A percentile compares a stretch with the other conserved stretches of the same genome.
Evolutionary conservation across 2,113 vertebrate genomes (phyloP).

Genomic region (Shinisaurus crocodilurus): DNA sequence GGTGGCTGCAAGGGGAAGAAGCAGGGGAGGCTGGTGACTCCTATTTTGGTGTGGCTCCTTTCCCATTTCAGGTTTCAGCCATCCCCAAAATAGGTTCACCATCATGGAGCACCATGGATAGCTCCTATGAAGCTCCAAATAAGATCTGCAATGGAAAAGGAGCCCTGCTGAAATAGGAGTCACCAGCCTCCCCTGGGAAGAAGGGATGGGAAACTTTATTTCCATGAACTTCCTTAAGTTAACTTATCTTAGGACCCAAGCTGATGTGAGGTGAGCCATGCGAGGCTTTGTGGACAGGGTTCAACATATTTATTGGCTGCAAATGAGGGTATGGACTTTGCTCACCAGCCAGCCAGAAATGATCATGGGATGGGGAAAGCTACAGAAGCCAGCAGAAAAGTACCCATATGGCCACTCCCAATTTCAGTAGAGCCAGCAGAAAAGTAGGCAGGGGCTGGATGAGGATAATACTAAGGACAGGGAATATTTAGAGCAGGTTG

Average conservation of each 20-base stretch:
- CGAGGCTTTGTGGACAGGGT: not conserved
- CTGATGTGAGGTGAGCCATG: not conserved
- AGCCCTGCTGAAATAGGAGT: too few species aligned
- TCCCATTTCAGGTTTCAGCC: too few species aligned
- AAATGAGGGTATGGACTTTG: not conserved
- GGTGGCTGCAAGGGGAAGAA: not conserved
- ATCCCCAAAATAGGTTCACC: too few species aligned
- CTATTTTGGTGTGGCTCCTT: too few species aligned
- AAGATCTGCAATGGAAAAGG: too few species aligned
- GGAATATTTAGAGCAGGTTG: not conserved
- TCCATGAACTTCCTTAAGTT: not conserved
- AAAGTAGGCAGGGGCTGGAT: not conserved
- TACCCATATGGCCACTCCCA: not conserved
- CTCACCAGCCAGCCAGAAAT: not conserved
- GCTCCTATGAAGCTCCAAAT: too few species aligned
- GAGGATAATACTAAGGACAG: not conserved
- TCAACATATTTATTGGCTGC: not conserved
- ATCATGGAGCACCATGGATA: too few species aligned
- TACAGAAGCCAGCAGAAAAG: not conserved
- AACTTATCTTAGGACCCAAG: not conserved
- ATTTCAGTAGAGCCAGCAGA: not conserved
- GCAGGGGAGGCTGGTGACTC: too few species aligned
- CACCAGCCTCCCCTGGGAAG: too few species aligned
- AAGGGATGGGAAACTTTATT: not conserved
- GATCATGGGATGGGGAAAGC: not conserved